phyloP scores from a whole-genome alignment of 2,888 invertebrate species.

The Eupelmus urozonus region DNA sequence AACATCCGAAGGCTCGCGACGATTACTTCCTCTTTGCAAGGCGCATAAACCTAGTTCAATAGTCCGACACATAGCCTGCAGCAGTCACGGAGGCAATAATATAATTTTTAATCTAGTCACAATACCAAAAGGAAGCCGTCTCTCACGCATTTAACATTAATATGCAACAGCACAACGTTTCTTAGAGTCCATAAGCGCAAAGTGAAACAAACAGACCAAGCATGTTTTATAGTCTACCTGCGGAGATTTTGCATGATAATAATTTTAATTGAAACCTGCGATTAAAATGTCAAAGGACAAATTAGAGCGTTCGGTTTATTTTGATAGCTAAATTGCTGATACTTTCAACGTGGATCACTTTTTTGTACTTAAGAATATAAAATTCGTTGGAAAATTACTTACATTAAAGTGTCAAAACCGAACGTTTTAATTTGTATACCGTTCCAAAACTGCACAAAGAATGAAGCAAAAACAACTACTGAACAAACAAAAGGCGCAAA shows the following conservation, averaged over 20 bases:
- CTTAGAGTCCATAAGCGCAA: conserved; percentile 40
- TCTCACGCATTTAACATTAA: conserved; percentile 56
- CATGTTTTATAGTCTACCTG: conserved; percentile 35
- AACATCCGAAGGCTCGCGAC: conserved; percentile 56
- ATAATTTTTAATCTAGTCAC: neutral
- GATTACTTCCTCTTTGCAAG: conserved; percentile 31
- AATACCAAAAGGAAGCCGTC: neutral
- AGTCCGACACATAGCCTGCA: conserved; percentile 45
- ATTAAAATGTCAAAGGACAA: conserved; percentile 21
- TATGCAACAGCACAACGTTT: conserved; percentile 30
- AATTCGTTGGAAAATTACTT: neutral
- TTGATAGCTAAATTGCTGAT: neutral
- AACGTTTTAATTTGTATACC: conserved; percentile 29
- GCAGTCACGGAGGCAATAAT: conserved; percentile 10
- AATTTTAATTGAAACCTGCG: conserved; percentile 36
- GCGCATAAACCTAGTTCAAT: conserved; percentile 40
- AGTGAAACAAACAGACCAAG: conserved; percentile 24
- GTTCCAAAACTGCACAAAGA: conserved; percentile 43
- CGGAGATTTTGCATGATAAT: conserved; percentile 35
- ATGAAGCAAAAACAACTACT: conserved; percentile 17
- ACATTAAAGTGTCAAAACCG: neutral
- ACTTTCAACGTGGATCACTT: neutral
- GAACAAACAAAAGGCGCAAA: conserved; percentile 33
- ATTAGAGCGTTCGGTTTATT: conserved; percentile 31
- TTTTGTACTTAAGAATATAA: too few relatives aligned